A percentile compares a stretch with the other conserved stretches of the same genome.
Evolutionary conservation across 2,888 invertebrate genomes (phyloP).

Genomic region (Spisula subtruncata): DNA sequence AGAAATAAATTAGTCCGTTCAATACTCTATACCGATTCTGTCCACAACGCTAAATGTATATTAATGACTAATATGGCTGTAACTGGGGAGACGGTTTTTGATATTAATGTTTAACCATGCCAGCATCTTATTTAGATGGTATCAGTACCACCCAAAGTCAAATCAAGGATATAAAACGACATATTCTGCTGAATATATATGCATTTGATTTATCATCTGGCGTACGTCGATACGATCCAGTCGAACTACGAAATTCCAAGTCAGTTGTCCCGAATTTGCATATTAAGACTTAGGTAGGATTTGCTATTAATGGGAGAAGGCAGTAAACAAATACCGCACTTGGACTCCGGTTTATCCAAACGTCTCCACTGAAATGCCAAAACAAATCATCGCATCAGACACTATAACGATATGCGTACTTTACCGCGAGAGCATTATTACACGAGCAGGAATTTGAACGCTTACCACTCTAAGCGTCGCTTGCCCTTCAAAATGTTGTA

Average conservation of each 20-base stretch:
- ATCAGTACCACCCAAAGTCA: neutral
- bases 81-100: neutral
- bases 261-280: too few species aligned
- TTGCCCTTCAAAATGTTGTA: too few species aligned
- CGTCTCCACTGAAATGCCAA: neutral
- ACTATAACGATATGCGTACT: neutral
- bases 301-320: slow-evolving; percentile 6
- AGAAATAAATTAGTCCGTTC: too few species aligned
- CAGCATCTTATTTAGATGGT: neutral
- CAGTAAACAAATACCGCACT: neutral
- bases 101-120: neutral
- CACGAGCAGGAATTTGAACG: too few species aligned
- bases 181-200: neutral
- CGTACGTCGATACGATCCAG: neutral
- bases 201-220: neutral
- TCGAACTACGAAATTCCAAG: neutral
- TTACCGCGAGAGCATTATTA: neutral
- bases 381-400: neutral
- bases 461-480: too few species aligned
- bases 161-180: neutral
- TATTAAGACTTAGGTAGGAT: too few species aligned
- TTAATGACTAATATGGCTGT: too few species aligned
- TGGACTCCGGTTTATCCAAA: neutral
- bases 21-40: too few species aligned
- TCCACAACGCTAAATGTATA: too few species aligned